Base-by-base conservation (phyloP, 35 echinoderm and acorn worm genomes). In the Apostichopus parvimensis region DNA sequence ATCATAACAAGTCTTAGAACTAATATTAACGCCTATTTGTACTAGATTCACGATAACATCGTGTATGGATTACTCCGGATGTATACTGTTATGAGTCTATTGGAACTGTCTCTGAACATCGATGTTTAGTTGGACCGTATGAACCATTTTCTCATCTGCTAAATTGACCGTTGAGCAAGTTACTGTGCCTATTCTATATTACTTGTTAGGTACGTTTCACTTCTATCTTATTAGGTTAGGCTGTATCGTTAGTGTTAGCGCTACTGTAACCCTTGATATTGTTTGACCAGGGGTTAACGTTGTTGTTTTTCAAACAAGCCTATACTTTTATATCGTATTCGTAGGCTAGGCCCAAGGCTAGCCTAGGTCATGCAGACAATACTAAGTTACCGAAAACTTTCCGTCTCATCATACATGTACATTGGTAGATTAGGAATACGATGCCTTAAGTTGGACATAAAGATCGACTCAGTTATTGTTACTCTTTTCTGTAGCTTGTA, bases 1-100 rank as follows among this genome's bases (percentile, higher is more conserved):
- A 75, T 75, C 71, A 75, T 75, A 75, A 75, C 71, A 75, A 75
- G 71, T 75, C n/a, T 75, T 75, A 1, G 71, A 75, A 75, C 71
- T 75, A 13, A 75, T 68, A 68, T 68, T 68, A 75, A 75, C 71
- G 71, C 71, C 71, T 75, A 75, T 75, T 75, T 75, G 71, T 75
- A 75, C 17, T 75, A 75, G 71, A 75, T 75, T 75, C 71, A 75
- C 71, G 71, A 75, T 75, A 75, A 75, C 5, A 75, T 14, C 71
- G 71, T 75, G 7, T 7, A 18, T 75, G 71, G 71, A 75, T 75
- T 75, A 75, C 71, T 20, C n/a, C n/a, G 71, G 71, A 75, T 75
- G 17, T 75, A 75, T 75, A 7, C 17, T 20, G 17, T 7, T 2
- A 75, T 7, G 17, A 75, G 17, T 22, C 1, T 21, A 0, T 75